A percentile compares a stretch with the other conserved stretches of the same genome.
Conservation (phyloP, 2,888 invertebrate species). For the Pharmacophagus antenor region DNA sequence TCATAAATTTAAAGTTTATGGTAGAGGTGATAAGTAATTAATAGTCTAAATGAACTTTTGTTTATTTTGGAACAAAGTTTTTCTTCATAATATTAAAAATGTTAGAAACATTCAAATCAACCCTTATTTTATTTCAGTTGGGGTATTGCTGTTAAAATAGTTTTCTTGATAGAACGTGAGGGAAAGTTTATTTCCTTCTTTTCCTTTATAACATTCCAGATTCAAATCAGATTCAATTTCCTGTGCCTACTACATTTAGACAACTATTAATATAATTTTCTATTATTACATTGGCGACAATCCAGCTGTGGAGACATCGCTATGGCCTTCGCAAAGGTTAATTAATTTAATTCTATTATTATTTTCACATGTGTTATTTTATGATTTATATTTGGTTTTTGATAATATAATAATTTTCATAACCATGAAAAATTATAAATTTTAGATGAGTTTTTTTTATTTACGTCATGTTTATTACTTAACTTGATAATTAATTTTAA, state of each 20-base stretch:
- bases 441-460: neutral
- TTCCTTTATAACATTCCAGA: neutral
- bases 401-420: conserved; percentile 1
- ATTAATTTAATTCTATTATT: conserved; percentile 63
- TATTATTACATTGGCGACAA: conserved; percentile 54
- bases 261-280: conserved; percentile 41
- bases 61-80: too few relatives aligned
- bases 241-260: conserved; percentile 25
- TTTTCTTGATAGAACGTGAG: neutral
- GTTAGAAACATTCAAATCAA: too few relatives aligned
- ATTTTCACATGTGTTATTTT: conserved; percentile 32
- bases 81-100: too few relatives aligned
- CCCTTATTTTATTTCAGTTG: too few relatives aligned
- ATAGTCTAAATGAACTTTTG: too few relatives aligned
- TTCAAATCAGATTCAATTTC: conserved; percentile 31
- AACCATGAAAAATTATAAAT: neutral
- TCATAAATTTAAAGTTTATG: too few relatives aligned
- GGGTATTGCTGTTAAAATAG: too few relatives aligned
- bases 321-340: conserved; percentile 71
- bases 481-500: too few relatives aligned
- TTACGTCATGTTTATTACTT: neutral
- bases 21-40: too few relatives aligned
- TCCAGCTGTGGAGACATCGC: conserved; percentile 68
- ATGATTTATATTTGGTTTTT: conserved; percentile 21
- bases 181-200: neutral